Evolutionary conservation across 2,797 vertebrate species (phyloP).

Genomic region (Danio tinwini): DNA sequence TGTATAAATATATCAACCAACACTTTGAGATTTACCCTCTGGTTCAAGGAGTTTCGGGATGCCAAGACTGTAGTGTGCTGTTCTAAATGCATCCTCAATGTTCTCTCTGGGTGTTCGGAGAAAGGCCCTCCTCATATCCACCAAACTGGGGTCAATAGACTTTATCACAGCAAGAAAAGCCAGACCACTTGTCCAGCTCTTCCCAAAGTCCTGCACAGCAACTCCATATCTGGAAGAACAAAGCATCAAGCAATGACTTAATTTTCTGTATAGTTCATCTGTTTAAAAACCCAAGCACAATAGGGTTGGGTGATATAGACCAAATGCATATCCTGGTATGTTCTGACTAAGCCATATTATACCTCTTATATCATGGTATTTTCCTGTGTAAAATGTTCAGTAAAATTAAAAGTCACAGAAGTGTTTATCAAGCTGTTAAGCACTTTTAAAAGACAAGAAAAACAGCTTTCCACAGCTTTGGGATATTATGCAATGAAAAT

Average conservation of each 20-base stretch:
- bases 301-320: too few relatives aligned
- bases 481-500: too few relatives aligned
- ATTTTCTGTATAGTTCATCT: background rate
- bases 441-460: too few relatives aligned
- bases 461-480: too few relatives aligned
- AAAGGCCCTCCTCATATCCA: slow-evolving; percentile 92
- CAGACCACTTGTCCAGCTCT: slow-evolving; percentile 94
- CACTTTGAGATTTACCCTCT: slow-evolving; percentile 83
- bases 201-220: slow-evolving; percentile 92
- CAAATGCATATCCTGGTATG: too few relatives aligned
- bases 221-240: slow-evolving; percentile 85
- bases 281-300: too few relatives aligned
- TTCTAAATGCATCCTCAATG: slow-evolving; percentile 91
- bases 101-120: slow-evolving; percentile 87
- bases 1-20: background rate
- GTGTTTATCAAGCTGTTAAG: too few relatives aligned
- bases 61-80: slow-evolving; percentile 87
- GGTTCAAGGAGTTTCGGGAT: slow-evolving; percentile 93
- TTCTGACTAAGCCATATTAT: too few relatives aligned
- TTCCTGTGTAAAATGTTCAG: background rate
- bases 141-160: slow-evolving; percentile 90
- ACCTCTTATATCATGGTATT: too few relatives aligned
- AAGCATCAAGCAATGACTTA: background rate
- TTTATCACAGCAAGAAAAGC: slow-evolving; percentile 96
- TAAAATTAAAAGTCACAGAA: too few relatives aligned